Conservation (phyloP, 2,797 vertebrate species). For the Ciconia nigra region DNA sequence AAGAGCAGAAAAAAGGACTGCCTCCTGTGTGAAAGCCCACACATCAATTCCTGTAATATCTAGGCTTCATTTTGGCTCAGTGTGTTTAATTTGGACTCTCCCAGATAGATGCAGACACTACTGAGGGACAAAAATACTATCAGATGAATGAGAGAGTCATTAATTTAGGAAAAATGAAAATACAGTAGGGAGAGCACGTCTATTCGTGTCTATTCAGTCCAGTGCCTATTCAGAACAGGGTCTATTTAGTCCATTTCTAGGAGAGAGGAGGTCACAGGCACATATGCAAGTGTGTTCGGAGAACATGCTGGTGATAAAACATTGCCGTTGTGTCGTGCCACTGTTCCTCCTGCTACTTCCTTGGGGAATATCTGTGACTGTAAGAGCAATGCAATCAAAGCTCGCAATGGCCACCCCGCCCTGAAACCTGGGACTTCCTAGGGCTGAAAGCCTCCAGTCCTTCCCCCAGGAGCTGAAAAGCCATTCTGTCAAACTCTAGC, state of each 20-base stretch:
- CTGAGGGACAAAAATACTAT: background rate
- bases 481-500: background rate
- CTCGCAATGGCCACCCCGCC: background rate
- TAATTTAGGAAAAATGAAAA: background rate
- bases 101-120: background rate
- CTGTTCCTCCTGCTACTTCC: background rate
- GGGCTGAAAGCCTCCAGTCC: background rate
- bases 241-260: background rate
- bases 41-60: background rate
- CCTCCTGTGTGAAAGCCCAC: background rate
- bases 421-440: background rate
- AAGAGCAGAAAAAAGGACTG: background rate
- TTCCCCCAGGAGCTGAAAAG: background rate
- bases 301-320: background rate
- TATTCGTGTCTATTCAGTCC: background rate
- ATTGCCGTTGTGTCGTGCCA: background rate
- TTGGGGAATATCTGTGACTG: background rate
- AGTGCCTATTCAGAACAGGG: background rate
- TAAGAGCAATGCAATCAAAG: background rate
- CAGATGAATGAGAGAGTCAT: background rate
- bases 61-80: background rate
- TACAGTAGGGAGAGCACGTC: background rate
- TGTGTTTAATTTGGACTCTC: background rate
- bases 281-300: accelerated
- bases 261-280: background rate